Conservation (phyloP, 1,140 invertebrate species). For the Hydropsyche tenuis region DNA sequence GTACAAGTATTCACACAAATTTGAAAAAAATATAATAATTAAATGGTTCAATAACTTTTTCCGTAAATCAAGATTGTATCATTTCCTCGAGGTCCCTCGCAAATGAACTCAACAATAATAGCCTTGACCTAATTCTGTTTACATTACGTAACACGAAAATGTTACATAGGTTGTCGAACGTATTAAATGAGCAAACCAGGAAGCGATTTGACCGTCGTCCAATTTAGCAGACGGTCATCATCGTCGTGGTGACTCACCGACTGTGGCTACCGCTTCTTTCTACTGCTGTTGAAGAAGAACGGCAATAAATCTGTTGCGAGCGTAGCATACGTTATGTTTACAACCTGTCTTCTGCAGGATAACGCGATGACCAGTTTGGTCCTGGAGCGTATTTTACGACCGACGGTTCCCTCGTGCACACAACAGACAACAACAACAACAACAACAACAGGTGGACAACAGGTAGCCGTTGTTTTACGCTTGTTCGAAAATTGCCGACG, state of each 20-base stretch:
- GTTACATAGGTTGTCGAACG: background rate
- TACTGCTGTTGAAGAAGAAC: background rate
- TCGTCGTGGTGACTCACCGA: background rate
- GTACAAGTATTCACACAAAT: no score
- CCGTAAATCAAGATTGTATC: no score
- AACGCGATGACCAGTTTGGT: slow-evolving; percentile 12
- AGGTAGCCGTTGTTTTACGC: no score
- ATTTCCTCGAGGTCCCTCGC: no score
- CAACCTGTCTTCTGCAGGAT: slow-evolving; percentile 34
- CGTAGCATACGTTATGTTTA: slow-evolving; percentile 36
- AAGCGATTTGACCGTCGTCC: background rate
- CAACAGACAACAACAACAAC: no score
- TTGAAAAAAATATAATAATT: no score
- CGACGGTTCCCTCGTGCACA: background rate
- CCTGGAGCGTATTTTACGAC: slow-evolving; percentile 18
- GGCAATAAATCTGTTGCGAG: slow-evolving; percentile 30
- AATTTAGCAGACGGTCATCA: background rate
- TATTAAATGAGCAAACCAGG: background rate
- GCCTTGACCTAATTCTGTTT: background rate
- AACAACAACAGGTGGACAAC: no score
- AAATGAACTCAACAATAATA: no score
- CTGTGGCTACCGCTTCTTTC: background rate
- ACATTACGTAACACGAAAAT: background rate
- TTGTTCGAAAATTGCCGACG: no score
- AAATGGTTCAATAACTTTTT: no score